A percentile compares a stretch with the other conserved stretches of the same genome.
These are phyloP conservation scores for Ormyrus labotus DNA, from an alignment of 2,888 invertebrate species.

Conservation along the genomic window DNA sequence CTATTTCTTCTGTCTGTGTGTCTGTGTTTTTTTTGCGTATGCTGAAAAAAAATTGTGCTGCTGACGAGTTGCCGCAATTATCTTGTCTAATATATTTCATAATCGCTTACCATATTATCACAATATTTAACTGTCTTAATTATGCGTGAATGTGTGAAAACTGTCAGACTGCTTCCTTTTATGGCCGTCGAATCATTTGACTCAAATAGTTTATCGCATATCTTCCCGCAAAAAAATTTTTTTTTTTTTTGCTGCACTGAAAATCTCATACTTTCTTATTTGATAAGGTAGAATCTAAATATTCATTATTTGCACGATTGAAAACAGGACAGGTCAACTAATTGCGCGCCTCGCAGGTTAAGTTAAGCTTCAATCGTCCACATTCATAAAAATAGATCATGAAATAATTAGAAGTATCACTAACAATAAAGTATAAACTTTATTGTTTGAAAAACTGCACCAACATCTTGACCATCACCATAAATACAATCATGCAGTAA, in stretches of 20 bases:
- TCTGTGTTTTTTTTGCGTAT: slow-evolving; percentile 67
- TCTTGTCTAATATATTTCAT: slow-evolving; percentile 52
- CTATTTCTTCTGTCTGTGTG: slow-evolving; percentile 68
- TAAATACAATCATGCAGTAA: neutral
- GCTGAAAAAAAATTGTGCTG: slow-evolving; percentile 59
- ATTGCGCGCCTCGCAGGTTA: slow-evolving; percentile 12
- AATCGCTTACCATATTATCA: slow-evolving; percentile 55
- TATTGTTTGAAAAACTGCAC: slow-evolving; percentile 26
- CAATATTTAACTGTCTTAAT: neutral
- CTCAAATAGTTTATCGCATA: too few species aligned
- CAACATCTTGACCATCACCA: neutral
- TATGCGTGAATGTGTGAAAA: neutral
- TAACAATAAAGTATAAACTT: slow-evolving; percentile 10
- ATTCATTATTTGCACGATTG: slow-evolving; percentile 13
- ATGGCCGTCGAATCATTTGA: too few species aligned
- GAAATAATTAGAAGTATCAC: neutral
- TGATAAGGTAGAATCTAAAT: too few species aligned
- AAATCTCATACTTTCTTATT: too few species aligned
- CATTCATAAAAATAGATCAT: neutral
- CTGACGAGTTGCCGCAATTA: slow-evolving; percentile 63
- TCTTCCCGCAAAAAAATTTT: too few species aligned
- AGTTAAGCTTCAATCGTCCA: neutral
- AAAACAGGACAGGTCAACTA: slow-evolving; percentile 13
- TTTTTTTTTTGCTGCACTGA: too few species aligned
- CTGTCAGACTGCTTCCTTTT: slow-evolving; percentile 1